These are phyloP conservation scores for Stenotaenia linearis DNA, from an alignment of 2,888 invertebrate species.

Conservation along the genomic window DNA sequence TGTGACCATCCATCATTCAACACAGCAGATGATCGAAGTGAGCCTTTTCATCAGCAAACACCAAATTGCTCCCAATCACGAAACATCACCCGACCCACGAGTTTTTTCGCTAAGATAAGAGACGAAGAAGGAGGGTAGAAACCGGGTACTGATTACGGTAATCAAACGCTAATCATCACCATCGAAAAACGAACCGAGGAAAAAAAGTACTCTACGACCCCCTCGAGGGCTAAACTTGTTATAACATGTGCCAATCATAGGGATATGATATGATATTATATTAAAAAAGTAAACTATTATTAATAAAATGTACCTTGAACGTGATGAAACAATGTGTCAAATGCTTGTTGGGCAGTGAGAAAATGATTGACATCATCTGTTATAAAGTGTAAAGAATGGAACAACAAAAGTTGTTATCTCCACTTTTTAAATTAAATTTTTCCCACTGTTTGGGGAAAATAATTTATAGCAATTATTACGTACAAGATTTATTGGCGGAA, in stretches of 20 bases:
- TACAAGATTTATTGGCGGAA: neutral
- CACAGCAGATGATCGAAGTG: slow-evolving; percentile 13
- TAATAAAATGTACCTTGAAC: neutral
- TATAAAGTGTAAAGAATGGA: neutral
- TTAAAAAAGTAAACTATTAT: slow-evolving; percentile 3
- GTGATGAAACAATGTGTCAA: slow-evolving; percentile 20
- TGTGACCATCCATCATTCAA: slow-evolving; percentile 7
- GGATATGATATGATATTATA: neutral
- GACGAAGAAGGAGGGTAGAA: neutral
- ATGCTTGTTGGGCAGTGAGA: neutral
- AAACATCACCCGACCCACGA: neutral
- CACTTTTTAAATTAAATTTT: slow-evolving; percentile 2
- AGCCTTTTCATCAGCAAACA: slow-evolving; percentile 24
- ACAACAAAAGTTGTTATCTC: neutral
- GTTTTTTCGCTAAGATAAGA: neutral
- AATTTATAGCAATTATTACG: neutral
- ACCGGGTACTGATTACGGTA: neutral
- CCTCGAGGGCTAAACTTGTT: neutral
- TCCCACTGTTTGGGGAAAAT: neutral
- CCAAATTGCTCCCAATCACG: slow-evolving; percentile 8
- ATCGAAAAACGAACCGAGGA: neutral
- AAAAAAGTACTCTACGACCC: neutral
- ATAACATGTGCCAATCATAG: slow-evolving; percentile 7
- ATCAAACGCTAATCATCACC: slow-evolving; percentile 7
- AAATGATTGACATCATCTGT: neutral